Evolutionary conservation across 1,140 invertebrate species (phyloP), one percentile per base, ranked within the genome.

Genomic region (Diorhabda sublineata): DNA sequence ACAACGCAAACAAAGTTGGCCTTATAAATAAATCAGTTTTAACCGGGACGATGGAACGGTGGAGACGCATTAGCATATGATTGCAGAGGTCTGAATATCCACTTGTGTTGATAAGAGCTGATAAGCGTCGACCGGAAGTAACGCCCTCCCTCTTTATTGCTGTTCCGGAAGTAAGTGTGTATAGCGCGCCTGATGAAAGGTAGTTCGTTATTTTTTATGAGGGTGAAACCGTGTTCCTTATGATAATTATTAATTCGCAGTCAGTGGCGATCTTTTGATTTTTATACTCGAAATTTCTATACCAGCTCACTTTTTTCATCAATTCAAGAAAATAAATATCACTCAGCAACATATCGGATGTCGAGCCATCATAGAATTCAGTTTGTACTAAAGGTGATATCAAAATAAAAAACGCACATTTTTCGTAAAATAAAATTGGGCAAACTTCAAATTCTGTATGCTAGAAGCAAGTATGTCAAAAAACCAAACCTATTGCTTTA

Each of bases 121-220:
- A 73, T 73, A 71, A 71, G 69, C 69, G 67, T 71, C 72, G 67
- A 52, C 70, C 70, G 72, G 72, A 73, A 73, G 70, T 71, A 58
- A 73, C 72, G 66, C 72, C 64, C 70, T 71, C 72, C 72, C 70
- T 67, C 70, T 73, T 73, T 73, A 73, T 73, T 73, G 72, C 70
- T 69, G 65, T 69, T 58, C 67, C 67, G 72, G 72, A 73, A 71
- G 72, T 73, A 73, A 69, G 71, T 73, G 71, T 73, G 66, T 73
- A 73, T 73, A 67, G 67, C 64, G 69, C 72, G 67, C 72, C 72
- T 73, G 72, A 73, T 73, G 72, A 73, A 73, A 73, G 72, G 69
- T 66, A 73, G 69, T 73, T 73, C 72, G 72, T 73, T 73, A 73
- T 73, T 73, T 73, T 73, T 73, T 73, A 73, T 61, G 61, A 66